Evolutionary conservation across 2,797 vertebrate genomes (phyloP).

Genomic region (Graptemys geographica): DNA sequence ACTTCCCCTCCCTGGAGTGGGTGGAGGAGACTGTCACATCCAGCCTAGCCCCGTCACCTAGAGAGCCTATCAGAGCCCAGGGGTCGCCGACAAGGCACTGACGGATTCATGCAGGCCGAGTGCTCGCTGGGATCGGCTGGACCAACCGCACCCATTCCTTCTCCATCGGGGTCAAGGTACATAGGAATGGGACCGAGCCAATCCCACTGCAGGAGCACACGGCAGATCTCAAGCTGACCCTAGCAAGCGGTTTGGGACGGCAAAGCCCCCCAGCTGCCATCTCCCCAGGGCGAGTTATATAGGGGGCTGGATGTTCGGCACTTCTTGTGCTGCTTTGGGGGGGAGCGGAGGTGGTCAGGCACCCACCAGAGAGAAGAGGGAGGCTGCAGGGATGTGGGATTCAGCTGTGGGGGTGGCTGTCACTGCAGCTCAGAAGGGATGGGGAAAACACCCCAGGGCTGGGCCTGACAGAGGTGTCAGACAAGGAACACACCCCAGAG

Average conservation of each 20-base stretch:
- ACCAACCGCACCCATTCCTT: accelerated
- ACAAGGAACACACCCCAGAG: background rate
- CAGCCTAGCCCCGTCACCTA: accelerated
- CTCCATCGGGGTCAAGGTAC: background rate
- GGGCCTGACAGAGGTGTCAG: background rate
- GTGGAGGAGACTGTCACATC: accelerated
- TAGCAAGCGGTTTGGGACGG: background rate
- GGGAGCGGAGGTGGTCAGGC: background rate
- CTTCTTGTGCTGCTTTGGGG: background rate
- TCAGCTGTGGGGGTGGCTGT: background rate
- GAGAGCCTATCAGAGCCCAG: background rate
- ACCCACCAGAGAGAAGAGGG: background rate
- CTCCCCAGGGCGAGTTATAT: background rate
- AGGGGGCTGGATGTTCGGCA: background rate
- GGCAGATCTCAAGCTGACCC: background rate
- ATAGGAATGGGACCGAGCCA: background rate
- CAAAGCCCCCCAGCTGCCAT: background rate
- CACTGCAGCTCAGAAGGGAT: background rate
- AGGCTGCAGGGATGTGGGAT: background rate
- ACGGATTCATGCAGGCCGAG: background rate
- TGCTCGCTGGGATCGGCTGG: background rate
- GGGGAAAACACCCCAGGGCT: background rate
- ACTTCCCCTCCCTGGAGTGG: slow-evolving; percentile 89
- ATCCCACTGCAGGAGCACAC: too few species aligned
- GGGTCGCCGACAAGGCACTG: background rate